These are phyloP conservation scores for Muscidifurax raptorellus DNA, from an alignment of 1,140 invertebrate species.

Conservation along the genomic window DNA sequence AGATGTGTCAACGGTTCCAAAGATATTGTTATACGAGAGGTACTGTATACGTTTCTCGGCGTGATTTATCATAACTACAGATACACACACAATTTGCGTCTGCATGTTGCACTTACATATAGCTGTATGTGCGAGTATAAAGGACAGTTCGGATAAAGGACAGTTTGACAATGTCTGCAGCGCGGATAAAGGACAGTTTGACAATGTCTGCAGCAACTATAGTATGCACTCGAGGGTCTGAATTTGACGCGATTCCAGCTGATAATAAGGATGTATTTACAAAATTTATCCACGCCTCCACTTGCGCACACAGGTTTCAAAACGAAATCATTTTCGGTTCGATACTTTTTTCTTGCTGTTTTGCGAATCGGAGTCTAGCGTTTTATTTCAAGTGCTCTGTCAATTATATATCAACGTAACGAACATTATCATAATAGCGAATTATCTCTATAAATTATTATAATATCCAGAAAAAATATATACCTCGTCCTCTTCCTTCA, in stretches of 20 bases:
- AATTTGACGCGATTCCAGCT: background rate
- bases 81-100: background rate
- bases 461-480: no score
- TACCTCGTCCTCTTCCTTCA: no score
- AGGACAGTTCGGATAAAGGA: conserved; percentile 14
- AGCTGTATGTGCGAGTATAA: background rate
- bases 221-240: background rate
- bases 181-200: conserved; percentile 17
- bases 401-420: conserved; percentile 11
- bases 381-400: background rate
- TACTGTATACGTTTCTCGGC: conserved; percentile 7
- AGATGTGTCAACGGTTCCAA: conserved; percentile 5
- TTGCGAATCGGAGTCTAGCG: background rate
- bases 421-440: background rate
- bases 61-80: no score
- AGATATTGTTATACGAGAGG: conserved; percentile 14
- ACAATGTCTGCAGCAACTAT: background rate
- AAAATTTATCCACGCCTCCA: no score
- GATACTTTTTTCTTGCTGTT: no score
- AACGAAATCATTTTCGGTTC: background rate
- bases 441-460: no score
- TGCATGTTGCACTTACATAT: background rate
- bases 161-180: conserved; percentile 18
- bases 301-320: background rate
- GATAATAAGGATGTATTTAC: conserved; percentile 33